phyloP scores from a whole-genome alignment of 2,888 invertebrate species.

The Teleiodes luculella region DNA sequence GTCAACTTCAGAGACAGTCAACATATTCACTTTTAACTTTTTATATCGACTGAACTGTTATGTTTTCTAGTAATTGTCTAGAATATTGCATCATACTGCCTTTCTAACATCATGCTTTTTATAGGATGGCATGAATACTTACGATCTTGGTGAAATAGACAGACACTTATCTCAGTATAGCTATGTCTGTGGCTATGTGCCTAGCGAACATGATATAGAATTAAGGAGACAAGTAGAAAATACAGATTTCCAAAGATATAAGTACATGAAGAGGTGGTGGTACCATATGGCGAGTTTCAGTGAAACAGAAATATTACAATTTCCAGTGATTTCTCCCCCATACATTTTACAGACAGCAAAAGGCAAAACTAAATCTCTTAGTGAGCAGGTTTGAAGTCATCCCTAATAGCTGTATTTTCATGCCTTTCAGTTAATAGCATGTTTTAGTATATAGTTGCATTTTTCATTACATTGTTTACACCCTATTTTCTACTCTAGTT shows the following conservation, averaged over 20 bases:
- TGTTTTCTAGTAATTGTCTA: constrained; percentile 2
- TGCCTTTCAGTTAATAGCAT: constrained; percentile 17
- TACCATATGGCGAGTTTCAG: constrained; percentile 80
- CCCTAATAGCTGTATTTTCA: constrained; percentile 18
- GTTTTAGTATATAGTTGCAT: constrained; percentile 9
- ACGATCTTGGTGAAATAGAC: constrained; percentile 54
- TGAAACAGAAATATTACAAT: constrained; percentile 64
- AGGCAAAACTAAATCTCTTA: constrained; percentile 40
- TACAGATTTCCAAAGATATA: constrained; percentile 57
- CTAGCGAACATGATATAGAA: constrained; percentile 72
- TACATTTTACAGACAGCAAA: constrained; percentile 37
- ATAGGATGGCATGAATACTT: constrained; percentile 47
- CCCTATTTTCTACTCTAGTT: constrained; percentile 7
- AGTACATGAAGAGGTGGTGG: constrained; percentile 79
- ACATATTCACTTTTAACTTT: too few relatives aligned
- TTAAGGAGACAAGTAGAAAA: constrained; percentile 49
- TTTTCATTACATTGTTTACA: constrained; percentile 15
- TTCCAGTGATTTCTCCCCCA: constrained; percentile 48
- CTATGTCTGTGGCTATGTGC: constrained; percentile 77
- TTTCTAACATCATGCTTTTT: constrained; percentile 30
- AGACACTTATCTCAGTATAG: constrained; percentile 74
- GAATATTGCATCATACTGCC: constrained; percentile 18
- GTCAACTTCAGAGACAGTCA: too few relatives aligned
- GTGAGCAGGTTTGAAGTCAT: constrained; percentile 52
- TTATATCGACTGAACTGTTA: too few relatives aligned